Conservation (phyloP, 2,888 invertebrate genomes). For the Willowsia nigromaculata region DNA sequence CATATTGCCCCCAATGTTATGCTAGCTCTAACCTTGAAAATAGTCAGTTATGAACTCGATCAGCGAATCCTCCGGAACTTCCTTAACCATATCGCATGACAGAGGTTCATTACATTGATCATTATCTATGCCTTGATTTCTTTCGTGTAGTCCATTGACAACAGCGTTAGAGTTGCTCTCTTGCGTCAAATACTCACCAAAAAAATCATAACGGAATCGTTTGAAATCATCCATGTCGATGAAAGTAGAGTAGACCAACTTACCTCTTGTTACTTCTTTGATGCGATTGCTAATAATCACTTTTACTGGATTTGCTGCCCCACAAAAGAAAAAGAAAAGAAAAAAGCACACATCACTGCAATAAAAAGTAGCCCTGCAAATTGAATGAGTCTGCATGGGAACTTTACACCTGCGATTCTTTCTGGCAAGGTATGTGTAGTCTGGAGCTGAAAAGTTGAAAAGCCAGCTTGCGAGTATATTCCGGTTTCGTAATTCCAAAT, state of each 20-base stretch:
- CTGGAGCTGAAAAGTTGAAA: no score
- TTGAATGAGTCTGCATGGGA: no score
- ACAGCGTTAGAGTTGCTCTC: neutral
- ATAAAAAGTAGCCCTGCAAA: no score
- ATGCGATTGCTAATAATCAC: no score
- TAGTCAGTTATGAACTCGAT: conserved; percentile 64
- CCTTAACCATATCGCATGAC: neutral
- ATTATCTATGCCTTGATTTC: neutral
- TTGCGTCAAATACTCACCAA: neutral
- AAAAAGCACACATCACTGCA: no score
- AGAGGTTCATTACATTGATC: neutral
- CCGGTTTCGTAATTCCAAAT: no score
- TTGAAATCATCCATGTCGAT: conserved; percentile 2
- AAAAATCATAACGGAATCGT: conserved; percentile 15
- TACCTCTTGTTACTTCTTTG: neutral
- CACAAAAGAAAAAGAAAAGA: no score
- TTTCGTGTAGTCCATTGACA: neutral
- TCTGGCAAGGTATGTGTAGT: no score
- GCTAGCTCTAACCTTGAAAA: conserved; percentile 29
- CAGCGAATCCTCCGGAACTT: conserved; percentile 35
- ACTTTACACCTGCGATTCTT: no score
- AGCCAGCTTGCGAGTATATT: no score
- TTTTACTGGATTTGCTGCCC: no score
- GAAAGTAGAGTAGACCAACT: neutral
- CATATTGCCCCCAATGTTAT: neutral